These are phyloP conservation scores for Helicorthomorpha holstii DNA, from an alignment of 1,140 invertebrate genomes.

Conservation along the genomic window DNA sequence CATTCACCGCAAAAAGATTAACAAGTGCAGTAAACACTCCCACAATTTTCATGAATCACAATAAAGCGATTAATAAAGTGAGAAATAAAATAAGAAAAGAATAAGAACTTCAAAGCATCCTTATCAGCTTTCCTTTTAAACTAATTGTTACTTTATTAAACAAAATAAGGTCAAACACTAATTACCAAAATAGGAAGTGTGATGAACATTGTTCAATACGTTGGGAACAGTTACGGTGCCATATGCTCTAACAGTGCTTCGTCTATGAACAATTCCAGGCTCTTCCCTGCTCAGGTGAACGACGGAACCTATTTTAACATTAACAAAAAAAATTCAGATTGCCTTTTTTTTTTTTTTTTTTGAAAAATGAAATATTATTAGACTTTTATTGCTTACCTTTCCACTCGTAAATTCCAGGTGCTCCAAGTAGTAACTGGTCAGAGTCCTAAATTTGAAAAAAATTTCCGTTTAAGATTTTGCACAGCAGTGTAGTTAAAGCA, in stretches of 20 bases:
- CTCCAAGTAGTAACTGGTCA: slow-evolving; percentile 13
- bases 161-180: background rate
- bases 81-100: too few relatives aligned
- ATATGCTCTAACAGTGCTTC: background rate
- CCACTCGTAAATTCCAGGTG: slow-evolving; percentile 27
- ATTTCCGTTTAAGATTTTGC: too few relatives aligned
- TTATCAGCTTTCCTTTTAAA: too few relatives aligned
- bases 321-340: background rate
- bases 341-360: too few relatives aligned
- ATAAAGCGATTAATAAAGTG: too few relatives aligned
- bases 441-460: too few relatives aligned
- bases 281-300: background rate
- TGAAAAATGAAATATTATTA: background rate
- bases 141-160: background rate
- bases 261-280: background rate
- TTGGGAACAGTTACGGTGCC: background rate
- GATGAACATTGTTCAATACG: background rate
- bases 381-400: slow-evolving; percentile 14
- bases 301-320: background rate
- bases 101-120: too few relatives aligned
- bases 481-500: too few relatives aligned
- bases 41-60: too few relatives aligned
- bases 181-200: slow-evolving; percentile 7
- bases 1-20: too few relatives aligned
- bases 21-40: too few relatives aligned